These are phyloP conservation scores for Dasypus novemcinctus DNA, from an alignment of 2,113 vertebrate species.

Conservation along the genomic window DNA sequence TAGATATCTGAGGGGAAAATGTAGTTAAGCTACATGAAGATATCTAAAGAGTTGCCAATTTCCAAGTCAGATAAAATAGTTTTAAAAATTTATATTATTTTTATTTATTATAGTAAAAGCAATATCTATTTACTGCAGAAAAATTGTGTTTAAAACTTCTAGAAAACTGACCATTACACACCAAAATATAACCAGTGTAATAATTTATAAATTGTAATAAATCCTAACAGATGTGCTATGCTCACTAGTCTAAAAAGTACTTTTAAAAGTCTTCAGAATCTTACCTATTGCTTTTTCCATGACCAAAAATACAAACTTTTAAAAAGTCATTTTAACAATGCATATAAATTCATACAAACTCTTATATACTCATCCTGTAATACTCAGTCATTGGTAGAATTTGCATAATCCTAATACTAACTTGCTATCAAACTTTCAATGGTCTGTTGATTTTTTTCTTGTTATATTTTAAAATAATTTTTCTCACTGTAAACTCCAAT, in stretches of 20 bases:
- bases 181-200: neutral
- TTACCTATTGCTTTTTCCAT: neutral
- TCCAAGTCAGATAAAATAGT: neutral
- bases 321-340: neutral
- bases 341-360: neutral
- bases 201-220: neutral
- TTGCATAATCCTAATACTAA: neutral
- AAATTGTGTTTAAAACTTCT: neutral
- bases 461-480: neutral
- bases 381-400: neutral
- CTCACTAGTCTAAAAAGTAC: neutral
- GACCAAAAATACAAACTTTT: neutral
- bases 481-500: neutral
- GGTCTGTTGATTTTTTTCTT: neutral
- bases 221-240: neutral
- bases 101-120: slow-evolving; percentile 5
- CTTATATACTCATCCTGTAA: neutral
- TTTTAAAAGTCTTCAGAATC: neutral
- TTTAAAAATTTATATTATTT: neutral
- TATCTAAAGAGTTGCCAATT: neutral
- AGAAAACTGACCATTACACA: neutral
- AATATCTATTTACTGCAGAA: neutral
- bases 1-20: neutral
- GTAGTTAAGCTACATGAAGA: neutral
- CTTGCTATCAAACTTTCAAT: neutral